Evolutionary conservation across 2,888 invertebrate genomes (phyloP), one percentile per base, ranked within the genome.

Genomic region (Hypomecis atomaria): DNA sequence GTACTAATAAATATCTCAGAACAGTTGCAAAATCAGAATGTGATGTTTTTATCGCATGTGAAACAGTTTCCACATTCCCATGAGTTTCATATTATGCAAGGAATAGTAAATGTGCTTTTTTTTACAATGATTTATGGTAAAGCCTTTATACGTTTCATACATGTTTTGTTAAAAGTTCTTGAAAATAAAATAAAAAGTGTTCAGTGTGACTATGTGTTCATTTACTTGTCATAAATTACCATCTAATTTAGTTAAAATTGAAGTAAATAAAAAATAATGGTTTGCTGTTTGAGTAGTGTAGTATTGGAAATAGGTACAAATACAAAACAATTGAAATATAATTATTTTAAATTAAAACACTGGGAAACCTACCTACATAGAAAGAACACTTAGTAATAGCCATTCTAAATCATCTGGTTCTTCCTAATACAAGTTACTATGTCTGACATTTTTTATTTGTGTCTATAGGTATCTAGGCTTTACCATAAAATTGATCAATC

Each of bases 51-150:
- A 37, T 23, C 7, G 11, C 9, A 62, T 44, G 42, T 59, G 40
- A 50, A 42, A 42, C 38, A 50, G n/a, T 13, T 55, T 48, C 37
- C 53, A n/a, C 38, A 59, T 11, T n/a, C 44, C 54, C 11, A 34
- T 58, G 44, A 13, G 3, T 7, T 23, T 3, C 23, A 23, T 23
- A 23, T 0, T n/a, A 7, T 37, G 1, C 13, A 13, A 10, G 10
- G 10, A n/a, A n/a, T 57, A 59, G 55, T 65, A 65, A 56, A 48
- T 60, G 52, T 65, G 65, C 65, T 56, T 23, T 37, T 47, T 42
- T 59, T 2, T 50, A 13, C 38, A 23, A 37, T 5, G 49, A 48
- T 60, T 57, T 56, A 60, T 60, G 60, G 56, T 52, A 55, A 59
- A 55, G 34, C 44, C 44, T 47, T 38, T 37, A 55, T 8, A 40